Conservation (phyloP, 2,113 vertebrate genomes). For the Hiodon alosoides region DNA sequence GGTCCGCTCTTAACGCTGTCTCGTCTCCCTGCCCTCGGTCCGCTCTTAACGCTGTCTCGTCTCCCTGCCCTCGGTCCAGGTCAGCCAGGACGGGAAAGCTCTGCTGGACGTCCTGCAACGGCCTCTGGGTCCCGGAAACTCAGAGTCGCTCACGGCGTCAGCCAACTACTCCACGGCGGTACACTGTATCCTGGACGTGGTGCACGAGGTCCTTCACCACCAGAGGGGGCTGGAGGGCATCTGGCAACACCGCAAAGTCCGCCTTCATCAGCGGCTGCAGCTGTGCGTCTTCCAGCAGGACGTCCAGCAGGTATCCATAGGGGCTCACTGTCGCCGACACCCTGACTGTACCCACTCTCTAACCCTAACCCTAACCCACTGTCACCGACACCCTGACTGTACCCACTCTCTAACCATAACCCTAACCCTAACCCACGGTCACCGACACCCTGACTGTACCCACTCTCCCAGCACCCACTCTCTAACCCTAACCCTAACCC, state of each 20-base stretch:
- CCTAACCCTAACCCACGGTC: neutral
- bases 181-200: conserved; percentile 92
- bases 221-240: conserved; percentile 91
- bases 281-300: conserved; percentile 98
- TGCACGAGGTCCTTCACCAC: conserved; percentile 93
- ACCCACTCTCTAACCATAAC: too few relatives aligned
- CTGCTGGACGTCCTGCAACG: conserved; percentile 91
- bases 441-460: too few relatives aligned
- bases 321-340: neutral
- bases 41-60: neutral
- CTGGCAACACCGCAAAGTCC: conserved; percentile 95
- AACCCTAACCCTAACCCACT: too few relatives aligned
- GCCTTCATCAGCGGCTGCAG: conserved; percentile 93
- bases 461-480: too few relatives aligned
- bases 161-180: conserved; percentile 98
- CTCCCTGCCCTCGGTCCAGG: conserved; percentile 55
- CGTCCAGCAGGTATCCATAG: conserved; percentile 82
- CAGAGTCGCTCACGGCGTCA: conserved; percentile 90
- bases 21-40: too few relatives aligned
- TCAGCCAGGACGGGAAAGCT: conserved; percentile 96
- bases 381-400: too few relatives aligned
- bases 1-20: too few relatives aligned
- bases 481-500: too few relatives aligned
- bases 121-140: conserved; percentile 87
- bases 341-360: too few relatives aligned